Evolutionary conservation across 2,888 invertebrate species (phyloP).

Genomic region (Tridacna crocea): DNA sequence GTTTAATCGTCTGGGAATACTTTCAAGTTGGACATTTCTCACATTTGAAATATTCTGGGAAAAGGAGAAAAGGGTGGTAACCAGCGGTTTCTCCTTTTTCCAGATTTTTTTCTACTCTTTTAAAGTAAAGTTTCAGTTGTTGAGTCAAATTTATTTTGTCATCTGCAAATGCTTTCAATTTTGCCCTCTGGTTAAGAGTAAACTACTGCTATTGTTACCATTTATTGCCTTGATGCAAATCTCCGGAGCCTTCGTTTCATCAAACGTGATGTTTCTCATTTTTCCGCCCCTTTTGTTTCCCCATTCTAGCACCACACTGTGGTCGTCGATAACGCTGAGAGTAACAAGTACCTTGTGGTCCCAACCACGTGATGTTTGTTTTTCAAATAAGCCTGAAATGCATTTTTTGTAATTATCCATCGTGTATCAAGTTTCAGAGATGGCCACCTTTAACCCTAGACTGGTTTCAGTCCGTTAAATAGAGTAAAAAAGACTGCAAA

Average conservation of each 20-base stretch:
- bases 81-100: no score
- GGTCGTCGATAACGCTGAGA: constrained; percentile 9
- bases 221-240: background rate
- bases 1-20: no score
- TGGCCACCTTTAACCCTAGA: background rate
- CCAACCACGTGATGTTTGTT: constrained; percentile 45
- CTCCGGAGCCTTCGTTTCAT: background rate
- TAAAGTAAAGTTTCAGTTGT: no score
- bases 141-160: no score
- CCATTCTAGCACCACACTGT: constrained; percentile 23
- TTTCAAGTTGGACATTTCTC: no score
- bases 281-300: constrained; percentile 5
- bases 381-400: constrained; percentile 34
- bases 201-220: background rate
- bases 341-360: constrained; percentile 40
- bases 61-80: no score
- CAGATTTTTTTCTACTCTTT: no score
- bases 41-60: no score
- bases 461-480: background rate
- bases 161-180: no score
- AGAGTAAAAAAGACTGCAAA: no score
- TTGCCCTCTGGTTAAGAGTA: no score
- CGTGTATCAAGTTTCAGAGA: background rate
- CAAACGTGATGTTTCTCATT: background rate
- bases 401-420: background rate